phyloP scores from a whole-genome alignment of 1,140 invertebrate genomes.

The Scaptomyza pallida region DNA sequence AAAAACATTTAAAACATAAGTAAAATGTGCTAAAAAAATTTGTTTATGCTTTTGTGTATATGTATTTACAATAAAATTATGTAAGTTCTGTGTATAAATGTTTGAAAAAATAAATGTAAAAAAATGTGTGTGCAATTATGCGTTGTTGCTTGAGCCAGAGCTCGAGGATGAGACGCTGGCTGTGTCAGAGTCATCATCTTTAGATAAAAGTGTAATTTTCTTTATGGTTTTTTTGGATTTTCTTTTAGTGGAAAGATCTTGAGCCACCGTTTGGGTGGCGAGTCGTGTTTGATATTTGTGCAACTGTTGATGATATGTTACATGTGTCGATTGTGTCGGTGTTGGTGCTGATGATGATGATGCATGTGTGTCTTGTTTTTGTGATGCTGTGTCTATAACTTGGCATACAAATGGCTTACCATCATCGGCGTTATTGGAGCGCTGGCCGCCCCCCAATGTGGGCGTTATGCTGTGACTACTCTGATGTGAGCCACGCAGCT shows the following conservation, averaged over 20 bases:
- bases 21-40: slow-evolving; percentile 1
- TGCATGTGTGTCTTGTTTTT: slow-evolving; percentile 25
- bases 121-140: slow-evolving; percentile 5
- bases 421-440: slow-evolving; percentile 63
- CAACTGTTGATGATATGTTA: slow-evolving; percentile 41
- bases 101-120: slow-evolving; percentile 23
- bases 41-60: slow-evolving; percentile 16
- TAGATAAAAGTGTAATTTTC: slow-evolving; percentile 17
- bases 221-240: too few species aligned
- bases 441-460: slow-evolving; percentile 52
- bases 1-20: slow-evolving; percentile 13
- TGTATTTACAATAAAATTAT: slow-evolving; percentile 55
- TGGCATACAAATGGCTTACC: slow-evolving; percentile 70
- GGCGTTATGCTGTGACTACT: slow-evolving; percentile 62
- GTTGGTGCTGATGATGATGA: slow-evolving; percentile 22
- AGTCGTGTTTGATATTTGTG: slow-evolving; percentile 50
- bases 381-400: slow-evolving; percentile 22
- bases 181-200: slow-evolving; percentile 26
- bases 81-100: slow-evolving; percentile 8
- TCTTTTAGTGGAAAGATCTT: slow-evolving; percentile 63
- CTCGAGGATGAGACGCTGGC: slow-evolving; percentile 30
- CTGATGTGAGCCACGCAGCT: slow-evolving; percentile 50
- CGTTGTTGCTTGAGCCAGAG: slow-evolving; percentile 18
- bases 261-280: slow-evolving; percentile 54
- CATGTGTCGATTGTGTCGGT: slow-evolving; percentile 62